Evolutionary conservation across 2,797 vertebrate genomes (phyloP).

Genomic region (Pelodytes ibericus): DNA sequence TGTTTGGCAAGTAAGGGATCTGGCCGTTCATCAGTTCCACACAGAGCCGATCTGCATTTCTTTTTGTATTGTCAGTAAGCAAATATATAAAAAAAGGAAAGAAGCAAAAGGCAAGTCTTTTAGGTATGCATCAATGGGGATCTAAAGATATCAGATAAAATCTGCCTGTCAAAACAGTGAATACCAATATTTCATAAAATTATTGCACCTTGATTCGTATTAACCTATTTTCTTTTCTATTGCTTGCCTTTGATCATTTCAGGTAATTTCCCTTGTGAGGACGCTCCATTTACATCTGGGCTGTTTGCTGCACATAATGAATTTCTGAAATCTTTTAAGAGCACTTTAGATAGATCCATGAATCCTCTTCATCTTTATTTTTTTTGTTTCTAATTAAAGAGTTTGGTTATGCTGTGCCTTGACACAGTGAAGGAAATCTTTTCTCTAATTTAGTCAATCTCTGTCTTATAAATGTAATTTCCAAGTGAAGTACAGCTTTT

Average conservation of each 20-base stretch:
- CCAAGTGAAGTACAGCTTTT: neutral
- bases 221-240: conserved; percentile 56
- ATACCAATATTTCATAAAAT: conserved; percentile 38
- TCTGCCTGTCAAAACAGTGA: conserved; percentile 41
- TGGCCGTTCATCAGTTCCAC: no score
- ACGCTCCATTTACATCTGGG: conserved; percentile 50
- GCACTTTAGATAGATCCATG: conserved; percentile 49
- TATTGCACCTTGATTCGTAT: conserved; percentile 52
- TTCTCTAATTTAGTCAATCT: conserved; percentile 29
- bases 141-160: conserved; percentile 34
- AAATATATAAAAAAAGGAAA: conserved; percentile 14
- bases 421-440: conserved; percentile 31
- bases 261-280: conserved; percentile 47
- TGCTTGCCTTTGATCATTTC: conserved; percentile 49
- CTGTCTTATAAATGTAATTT: conserved; percentile 18
- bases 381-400: conserved; percentile 41
- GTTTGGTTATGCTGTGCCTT: conserved; percentile 40
- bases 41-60: no score
- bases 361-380: conserved; percentile 43
- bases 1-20: no score
- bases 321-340: conserved; percentile 55
- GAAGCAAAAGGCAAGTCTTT: conserved; percentile 5
- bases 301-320: conserved; percentile 51
- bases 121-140: conserved; percentile 14
- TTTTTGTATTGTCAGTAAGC: neutral